A percentile compares a stretch with the other conserved stretches of the same genome.
These are phyloP conservation scores for Micronisus gabar DNA, from an alignment of 2,113 vertebrate genomes.

Conservation along the genomic window DNA sequence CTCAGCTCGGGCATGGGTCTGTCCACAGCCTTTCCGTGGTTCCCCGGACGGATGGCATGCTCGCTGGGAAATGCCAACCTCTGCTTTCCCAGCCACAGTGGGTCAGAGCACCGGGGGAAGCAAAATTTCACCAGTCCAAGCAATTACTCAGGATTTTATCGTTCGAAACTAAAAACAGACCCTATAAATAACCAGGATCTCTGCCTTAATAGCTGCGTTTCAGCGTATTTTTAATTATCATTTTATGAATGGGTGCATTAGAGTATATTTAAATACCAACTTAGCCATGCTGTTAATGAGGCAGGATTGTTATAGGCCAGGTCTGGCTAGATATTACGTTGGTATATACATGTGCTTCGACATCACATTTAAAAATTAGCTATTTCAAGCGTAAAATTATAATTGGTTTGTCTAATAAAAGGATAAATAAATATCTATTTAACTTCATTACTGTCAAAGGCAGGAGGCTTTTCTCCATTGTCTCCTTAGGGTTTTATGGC, in stretches of 20 bases:
- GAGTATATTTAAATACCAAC: constrained; percentile 61
- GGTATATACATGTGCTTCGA: constrained; percentile 14
- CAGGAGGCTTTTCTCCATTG: constrained; percentile 65
- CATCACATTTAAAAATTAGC: constrained; percentile 64
- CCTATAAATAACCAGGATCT: constrained; percentile 44
- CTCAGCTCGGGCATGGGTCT: fast-evolving
- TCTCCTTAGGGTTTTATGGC: constrained; percentile 63
- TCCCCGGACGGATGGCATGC: not conserved
- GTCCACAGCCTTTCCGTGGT: not conserved
- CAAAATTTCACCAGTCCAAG: not conserved
- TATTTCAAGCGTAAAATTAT: constrained; percentile 67
- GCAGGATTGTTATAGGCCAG: constrained; percentile 37
- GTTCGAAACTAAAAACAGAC: not conserved
- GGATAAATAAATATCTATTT: constrained; percentile 79
- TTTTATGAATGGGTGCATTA: constrained; percentile 68
- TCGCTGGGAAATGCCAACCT: constrained; percentile 2
- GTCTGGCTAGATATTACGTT: constrained; percentile 31
- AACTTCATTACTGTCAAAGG: constrained; percentile 74
- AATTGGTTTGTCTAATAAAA: constrained; percentile 77
- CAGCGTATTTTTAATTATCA: constrained; percentile 57
- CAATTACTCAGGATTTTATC: constrained; percentile 42
- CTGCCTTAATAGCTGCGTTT: constrained; percentile 48
- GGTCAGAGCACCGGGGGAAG: not conserved
- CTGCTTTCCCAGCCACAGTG: not conserved
- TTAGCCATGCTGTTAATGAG: constrained; percentile 48